Percentiles rank a stretch among this genome's conserved stretches.
These are phyloP conservation scores for Malurus melanocephalus DNA, from an alignment of 2,113 vertebrate species.

Conservation along the genomic window DNA sequence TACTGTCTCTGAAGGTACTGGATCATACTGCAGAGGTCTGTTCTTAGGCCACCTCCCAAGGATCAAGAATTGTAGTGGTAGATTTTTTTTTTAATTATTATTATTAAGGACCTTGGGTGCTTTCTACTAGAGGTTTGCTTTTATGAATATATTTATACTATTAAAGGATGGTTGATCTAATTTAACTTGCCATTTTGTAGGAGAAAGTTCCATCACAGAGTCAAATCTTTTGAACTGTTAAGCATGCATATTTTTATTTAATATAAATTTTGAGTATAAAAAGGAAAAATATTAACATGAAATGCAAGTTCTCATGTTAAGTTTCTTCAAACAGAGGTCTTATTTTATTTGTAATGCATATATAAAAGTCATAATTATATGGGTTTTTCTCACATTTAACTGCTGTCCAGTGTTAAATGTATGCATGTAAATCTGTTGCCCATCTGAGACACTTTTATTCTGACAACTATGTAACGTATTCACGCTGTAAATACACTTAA, in stretches of 20 bases:
- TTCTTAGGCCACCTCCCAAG: conserved; percentile 68
- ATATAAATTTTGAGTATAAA: conserved; percentile 74
- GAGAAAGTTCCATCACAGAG: conserved; percentile 61
- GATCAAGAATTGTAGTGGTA: conserved; percentile 64
- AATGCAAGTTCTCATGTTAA: conserved; percentile 63
- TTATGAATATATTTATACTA: conserved; percentile 89
- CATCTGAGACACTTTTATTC: conserved; percentile 83
- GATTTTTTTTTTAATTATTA: not conserved
- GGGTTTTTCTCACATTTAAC: conserved; percentile 63
- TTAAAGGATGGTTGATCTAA: conserved; percentile 76
- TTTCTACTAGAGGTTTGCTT: conserved; percentile 88
- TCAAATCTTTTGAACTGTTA: conserved; percentile 76
- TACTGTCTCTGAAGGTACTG: conserved; percentile 84
- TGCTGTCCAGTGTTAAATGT: conserved; percentile 73
- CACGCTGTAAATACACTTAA: conserved; percentile 90
- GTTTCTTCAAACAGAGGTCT: conserved; percentile 72
- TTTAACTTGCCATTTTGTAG: conserved; percentile 83
- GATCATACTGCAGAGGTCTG: conserved; percentile 73
- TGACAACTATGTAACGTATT: conserved; percentile 79
- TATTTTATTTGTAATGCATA: conserved; percentile 74
- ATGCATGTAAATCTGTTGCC: conserved; percentile 85
- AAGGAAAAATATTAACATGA: conserved; percentile 66
- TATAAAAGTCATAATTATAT: conserved; percentile 54
- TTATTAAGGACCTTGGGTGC: conserved; percentile 77
- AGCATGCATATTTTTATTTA: conserved; percentile 83